Evolutionary conservation across 1,140 invertebrate species (phyloP), one percentile per base, ranked within the genome.

Genomic region (Trinorchestia longiramus): DNA sequence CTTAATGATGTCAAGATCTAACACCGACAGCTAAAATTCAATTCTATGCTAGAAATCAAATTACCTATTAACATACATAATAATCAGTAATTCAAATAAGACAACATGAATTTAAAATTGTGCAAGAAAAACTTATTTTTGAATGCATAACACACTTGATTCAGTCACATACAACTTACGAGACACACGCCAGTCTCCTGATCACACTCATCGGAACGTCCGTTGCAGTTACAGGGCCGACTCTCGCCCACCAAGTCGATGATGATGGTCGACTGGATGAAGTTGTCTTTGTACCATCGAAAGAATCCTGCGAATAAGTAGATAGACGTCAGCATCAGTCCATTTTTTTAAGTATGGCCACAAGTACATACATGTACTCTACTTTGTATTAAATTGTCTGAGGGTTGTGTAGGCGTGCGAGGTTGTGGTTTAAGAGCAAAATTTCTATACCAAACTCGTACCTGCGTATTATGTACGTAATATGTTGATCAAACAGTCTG

Each of bases 131-230:
- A 19, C 8, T 53, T n/a, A n/a, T n/a, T n/a, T n/a, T n/a, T n/a
- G n/a, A n/a, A n/a, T n/a, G n/a, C 47, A 53, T 53, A 53, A 53
- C 47, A n/a, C n/a, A 6, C 19, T 53, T 53, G 47, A 6, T 53
- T 36, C 28, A 36, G 15, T 77, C 62, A 28, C 28, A 23, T 36
- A 36, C 28, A 23, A 95, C 97, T 97, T 97, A 99, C 98, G 97
- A 98, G 97, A 97, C 99, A 99, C 97, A 98, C 97, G 96, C 99
- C 99, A 42, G 98, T 99, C 97, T 99, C 98, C 17, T 98, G 98
- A 97, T 99, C 98, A 97, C 99, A 99, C 87, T 98, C 97, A 28
- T 98, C 97, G 1, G 99, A 98, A 96, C 99, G 98, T 43, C 98
- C 98, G 97, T 98, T 98, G 97, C 99, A 99, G 95, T 98, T 97